Base-by-base conservation (phyloP, 1,140 invertebrate species). In the Doryteuthis pealeii region DNA sequence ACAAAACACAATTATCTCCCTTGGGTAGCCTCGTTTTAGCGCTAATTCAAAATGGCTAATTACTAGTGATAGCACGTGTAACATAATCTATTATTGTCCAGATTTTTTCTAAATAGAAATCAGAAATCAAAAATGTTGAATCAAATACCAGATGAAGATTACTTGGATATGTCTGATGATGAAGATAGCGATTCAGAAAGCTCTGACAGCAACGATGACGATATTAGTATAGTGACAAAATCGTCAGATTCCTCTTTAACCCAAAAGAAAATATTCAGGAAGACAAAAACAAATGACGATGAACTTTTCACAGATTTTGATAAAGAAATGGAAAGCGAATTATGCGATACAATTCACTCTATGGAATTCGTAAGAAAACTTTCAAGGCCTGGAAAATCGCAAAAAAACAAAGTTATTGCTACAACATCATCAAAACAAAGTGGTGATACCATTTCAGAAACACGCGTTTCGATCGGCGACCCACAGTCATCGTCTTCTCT, bases 301-400 rank as follows among this genome's bases (percentile, higher is more conserved):
- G n/a, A n/a, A n/a, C 10, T 40, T 40, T 3, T 40, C 54, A 62
- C 22, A 22, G 85, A 86, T 12, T 86, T 86, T 82, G 85, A 86
- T 69, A 82, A 82, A 74, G 83, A 86, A 78, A 86, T 86, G 85
- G 80, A 83, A 33, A 71, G 76, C 30, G 85, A 86, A 69, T 71
- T 86, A 2, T 72, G 79, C 71, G 54, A 78, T 32, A 82, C 79
- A 45, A 78, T 86, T 32, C n/a, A 79, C 54, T 71, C 78, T 26
- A n/a, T 86, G n/a, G 81, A 85, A 74, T 45, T 67, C n/a, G 66
- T 74, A 65, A 81, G 80, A 76, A 76, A 76, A 76, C 31, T 18
- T 73, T 72, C n/a, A 54, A 43, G 1, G 3, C 10, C 35, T 40
- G 35, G 35, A 10, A 40, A 40, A 40, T 40, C 10, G 35, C 35